These are phyloP conservation scores for Ooceraea biroi DNA, from an alignment of 1,140 invertebrate species.

Conservation along the genomic window DNA sequence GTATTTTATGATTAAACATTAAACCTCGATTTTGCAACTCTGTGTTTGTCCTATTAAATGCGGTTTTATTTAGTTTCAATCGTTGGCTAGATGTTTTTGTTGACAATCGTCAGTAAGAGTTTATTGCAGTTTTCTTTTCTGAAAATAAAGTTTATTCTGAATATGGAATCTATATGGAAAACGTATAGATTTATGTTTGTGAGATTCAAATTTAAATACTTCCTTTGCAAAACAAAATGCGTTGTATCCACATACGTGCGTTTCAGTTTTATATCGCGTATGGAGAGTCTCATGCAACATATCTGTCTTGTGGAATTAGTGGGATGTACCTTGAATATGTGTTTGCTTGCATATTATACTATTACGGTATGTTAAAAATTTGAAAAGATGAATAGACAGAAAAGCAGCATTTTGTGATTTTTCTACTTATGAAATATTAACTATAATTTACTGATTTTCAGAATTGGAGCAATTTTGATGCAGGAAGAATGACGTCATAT, in stretches of 20 bases:
- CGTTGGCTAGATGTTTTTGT: too few species aligned
- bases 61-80: not conserved
- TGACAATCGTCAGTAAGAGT: too few species aligned
- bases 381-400: conserved; percentile 48
- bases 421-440: conserved; percentile 13
- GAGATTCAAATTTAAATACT: too few species aligned
- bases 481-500: conserved; percentile 51
- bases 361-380: conserved; percentile 71
- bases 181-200: too few species aligned
- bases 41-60: too few species aligned
- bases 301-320: conserved; percentile 78
- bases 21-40: too few species aligned
- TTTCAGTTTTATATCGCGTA: conserved; percentile 71
- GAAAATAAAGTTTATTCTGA: too few species aligned
- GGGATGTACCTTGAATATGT: conserved; percentile 78
- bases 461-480: conserved; percentile 70
- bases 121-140: too few species aligned
- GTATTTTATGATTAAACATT: conserved; percentile 66
- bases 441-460: conserved; percentile 57
- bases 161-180: too few species aligned
- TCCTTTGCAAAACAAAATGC: too few species aligned
- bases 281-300: conserved; percentile 75
- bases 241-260: not conserved
- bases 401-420: too few species aligned
- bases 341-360: conserved; percentile 77